Base-by-base conservation (phyloP, 2,888 invertebrate genomes). In the Tachystola acroxantha region DNA sequence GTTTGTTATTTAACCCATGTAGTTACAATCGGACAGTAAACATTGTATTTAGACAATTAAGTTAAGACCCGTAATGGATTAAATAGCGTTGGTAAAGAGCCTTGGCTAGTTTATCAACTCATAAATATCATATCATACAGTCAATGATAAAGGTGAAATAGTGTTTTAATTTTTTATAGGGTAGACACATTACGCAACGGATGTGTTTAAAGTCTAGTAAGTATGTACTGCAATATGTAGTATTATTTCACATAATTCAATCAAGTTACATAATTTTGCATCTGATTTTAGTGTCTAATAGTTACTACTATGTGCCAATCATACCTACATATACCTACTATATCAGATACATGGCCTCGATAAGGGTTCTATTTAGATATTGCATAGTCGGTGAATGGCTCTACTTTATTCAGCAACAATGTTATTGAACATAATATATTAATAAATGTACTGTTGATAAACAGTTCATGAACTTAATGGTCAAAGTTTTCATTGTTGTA, bases 71-170 rank as follows among this genome's bases (percentile, higher is more conserved):
- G 3, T 14, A 30, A 30, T 16, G 19, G 10, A 19, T 7, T 30
- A 12, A 5, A 16, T 10, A 12, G 12, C 24, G 35, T 33, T 42
- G 25, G 29, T 40, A 31, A 24, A 34, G 32, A 34, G 40, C 42
- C 44, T 40, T 45, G 38, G 41, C 41, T 43, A 43, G 44, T 59
- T 57, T 57, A 50, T 54, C 42, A 48, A 51, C 50, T 43, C 40
- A 33, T 45, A 48, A 40, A 53, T 50, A 50, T 57, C 53, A 45
- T 29, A 41, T 39, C 53, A 45, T 29, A 41, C 40, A 39, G 46
- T 48, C 12, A 38, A 40, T 48, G 60, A 60, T 60, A 58, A 51
- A 22, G 32, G 10, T 24, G 12, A 22, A 29, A 25, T 13, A 32
- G 25, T 32, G 32, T 24, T 30, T 30, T 14, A 14, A 30, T 30